phyloP scores from a whole-genome alignment of 2,888 invertebrate species.

The Eugnorisma glareosa region DNA sequence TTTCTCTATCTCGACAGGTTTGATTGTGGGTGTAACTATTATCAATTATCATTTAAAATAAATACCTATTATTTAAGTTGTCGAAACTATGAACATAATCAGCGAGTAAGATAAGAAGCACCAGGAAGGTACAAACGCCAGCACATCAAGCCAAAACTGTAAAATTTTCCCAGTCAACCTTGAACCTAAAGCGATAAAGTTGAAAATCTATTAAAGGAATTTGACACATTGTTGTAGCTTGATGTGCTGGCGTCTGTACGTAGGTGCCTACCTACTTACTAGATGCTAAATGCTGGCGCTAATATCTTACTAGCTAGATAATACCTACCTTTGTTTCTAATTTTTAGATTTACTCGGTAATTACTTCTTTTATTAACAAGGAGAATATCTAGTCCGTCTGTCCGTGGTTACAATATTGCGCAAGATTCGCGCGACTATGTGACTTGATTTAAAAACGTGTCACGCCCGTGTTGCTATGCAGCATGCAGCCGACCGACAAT shows the following conservation, averaged over 20 bases:
- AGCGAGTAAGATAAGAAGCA: background rate
- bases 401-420: background rate
- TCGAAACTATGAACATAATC: background rate
- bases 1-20: slow-evolving; percentile 12
- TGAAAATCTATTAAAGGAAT: no score
- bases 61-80: background rate
- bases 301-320: background rate
- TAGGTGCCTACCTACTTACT: background rate
- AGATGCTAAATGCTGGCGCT: background rate
- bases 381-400: background rate
- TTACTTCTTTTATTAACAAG: background rate
- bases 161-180: no score
- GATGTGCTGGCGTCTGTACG: no score
- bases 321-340: no score
- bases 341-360: background rate
- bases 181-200: no score
- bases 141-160: no score
- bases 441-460: slow-evolving; percentile 21
- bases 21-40: slow-evolving; percentile 4
- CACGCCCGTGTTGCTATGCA: slow-evolving; percentile 23
- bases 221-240: no score
- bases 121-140: background rate
- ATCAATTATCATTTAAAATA: slow-evolving; percentile 5
- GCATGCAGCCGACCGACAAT: background rate
- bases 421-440: background rate